Evolutionary conservation across 2,888 invertebrate genomes (phyloP).

Genomic region (Eupithecia insigniata): DNA sequence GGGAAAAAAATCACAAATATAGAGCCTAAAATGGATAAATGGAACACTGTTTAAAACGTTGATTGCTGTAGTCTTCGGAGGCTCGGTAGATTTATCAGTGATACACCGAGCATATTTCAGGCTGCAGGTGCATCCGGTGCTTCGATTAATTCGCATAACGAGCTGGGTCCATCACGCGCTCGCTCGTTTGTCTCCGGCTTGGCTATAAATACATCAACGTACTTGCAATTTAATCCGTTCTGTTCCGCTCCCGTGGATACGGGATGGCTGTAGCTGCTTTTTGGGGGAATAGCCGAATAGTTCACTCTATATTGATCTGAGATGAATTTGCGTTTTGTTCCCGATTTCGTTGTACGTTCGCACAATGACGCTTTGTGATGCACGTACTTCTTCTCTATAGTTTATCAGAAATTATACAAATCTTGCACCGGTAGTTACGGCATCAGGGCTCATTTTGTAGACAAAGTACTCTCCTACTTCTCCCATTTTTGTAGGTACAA

Average conservation of each 20-base stretch:
- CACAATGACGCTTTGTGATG: not conserved
- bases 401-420: not conserved
- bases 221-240: conserved; percentile 83
- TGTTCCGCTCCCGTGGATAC: conserved; percentile 70
- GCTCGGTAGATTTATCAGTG: conserved; percentile 49
- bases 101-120: conserved; percentile 71
- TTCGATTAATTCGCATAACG: conserved; percentile 85
- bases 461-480: not conserved
- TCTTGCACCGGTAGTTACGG: not conserved
- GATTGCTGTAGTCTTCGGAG: conserved; percentile 16
- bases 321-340: conserved; percentile 7
- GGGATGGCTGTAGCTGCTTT: conserved; percentile 26
- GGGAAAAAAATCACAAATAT: not conserved
- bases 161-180: conserved; percentile 82
- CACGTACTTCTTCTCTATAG: not conserved
- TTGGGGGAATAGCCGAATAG: conserved; percentile 21
- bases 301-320: conserved; percentile 3
- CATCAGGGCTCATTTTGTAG: not conserved
- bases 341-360: not conserved
- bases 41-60: not conserved
- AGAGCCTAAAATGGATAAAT: not conserved
- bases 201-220: conserved; percentile 84
- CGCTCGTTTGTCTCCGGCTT: conserved; percentile 82
- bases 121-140: conserved; percentile 77
- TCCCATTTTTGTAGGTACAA: not conserved